phyloP scores from a whole-genome alignment of 2,797 vertebrate species.

The Crax fasciolata region DNA sequence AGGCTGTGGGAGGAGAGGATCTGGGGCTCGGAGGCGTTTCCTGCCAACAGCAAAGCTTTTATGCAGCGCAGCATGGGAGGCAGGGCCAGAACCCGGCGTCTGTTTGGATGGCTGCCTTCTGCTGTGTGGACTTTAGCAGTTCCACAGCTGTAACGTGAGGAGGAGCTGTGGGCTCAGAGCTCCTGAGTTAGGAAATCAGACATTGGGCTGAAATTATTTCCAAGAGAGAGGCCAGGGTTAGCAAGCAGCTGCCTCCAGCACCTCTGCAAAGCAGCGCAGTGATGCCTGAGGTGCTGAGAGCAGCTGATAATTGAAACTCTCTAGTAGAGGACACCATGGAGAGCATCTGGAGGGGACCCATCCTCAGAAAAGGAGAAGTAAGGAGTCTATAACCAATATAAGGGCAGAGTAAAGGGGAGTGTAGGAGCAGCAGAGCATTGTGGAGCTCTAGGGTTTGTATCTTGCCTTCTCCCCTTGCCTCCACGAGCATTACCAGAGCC shows the following conservation, averaged over 20 bases:
- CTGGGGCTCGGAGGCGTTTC: not conserved
- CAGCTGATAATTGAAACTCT: not conserved
- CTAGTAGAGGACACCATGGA: not conserved
- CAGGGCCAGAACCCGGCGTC: not conserved
- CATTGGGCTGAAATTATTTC: not conserved
- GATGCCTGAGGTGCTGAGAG: rapidly evolving
- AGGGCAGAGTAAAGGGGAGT: not conserved
- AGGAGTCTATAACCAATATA: not conserved
- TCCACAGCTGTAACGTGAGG: not conserved
- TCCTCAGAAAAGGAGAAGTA: not conserved
- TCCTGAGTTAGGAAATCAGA: not conserved
- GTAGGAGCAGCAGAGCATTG: not conserved
- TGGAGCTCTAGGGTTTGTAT: not conserved
- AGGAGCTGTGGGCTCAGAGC: not conserved
- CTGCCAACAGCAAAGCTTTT: not conserved
- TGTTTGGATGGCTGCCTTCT: rapidly evolving
- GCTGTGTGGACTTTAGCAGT: not conserved
- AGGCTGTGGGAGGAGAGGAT: not conserved
- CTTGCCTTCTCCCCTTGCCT: not conserved
- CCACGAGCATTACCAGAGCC: not conserved
- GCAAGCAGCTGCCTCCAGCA: not conserved
- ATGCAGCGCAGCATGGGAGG: not conserved
- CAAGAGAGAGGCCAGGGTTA: not conserved
- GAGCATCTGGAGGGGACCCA: not conserved
- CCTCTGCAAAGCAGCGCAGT: rapidly evolving